Base-by-base conservation (phyloP, 2,888 invertebrate species). In the Perithous albicinctus region DNA sequence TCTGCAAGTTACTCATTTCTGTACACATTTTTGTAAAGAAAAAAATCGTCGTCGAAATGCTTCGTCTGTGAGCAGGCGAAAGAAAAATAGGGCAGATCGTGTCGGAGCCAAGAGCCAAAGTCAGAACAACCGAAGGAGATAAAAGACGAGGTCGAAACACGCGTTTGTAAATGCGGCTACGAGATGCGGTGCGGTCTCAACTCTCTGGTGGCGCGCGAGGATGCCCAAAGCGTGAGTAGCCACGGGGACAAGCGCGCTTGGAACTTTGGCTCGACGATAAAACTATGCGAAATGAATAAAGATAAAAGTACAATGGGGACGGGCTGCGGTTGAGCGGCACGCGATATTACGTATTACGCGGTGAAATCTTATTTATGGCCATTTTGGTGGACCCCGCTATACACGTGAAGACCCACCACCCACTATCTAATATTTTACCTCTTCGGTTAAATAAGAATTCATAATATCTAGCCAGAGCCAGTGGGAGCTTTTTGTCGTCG, bases 391-490 rank as follows among this genome's bases (percentile, higher is more conserved):
- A 85, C 81, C n/a, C 69, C 67, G 54, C 67, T 35, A 64, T 63
- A 75, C 67, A 70, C 69, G 70, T 56, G 54, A 63, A 77, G 70
- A 59, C 69, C 32, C 69, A 59, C 69, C 32, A 66, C 64, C 75
- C 51, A 48, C 84, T 80, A 84, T 88, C 86, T 86, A 90, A 92
- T 92, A 91, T 91, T 91, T 91, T 88, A 90, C 86, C 86, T 90
- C 88, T 89, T 91, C 87, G 90, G 86, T 86, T 86, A 88, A 89
- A 90, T 88, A 90, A 89, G 88, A 89, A 91, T 90, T 90, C 91
- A 89, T 89, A 90, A 86, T 85, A 70, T 70, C 73, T 15, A 77
- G 80, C 72, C 78, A 48, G 35, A 15, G 32, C 85, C 82, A 7
- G n/a, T 7, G 38, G 78, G 48, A 73, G 48, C 70, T 82, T 66